A percentile compares a stretch with the other conserved stretches of the same genome.
phyloP scores from a whole-genome alignment of 2,797 vertebrate species.

The Sebastes flavidus region DNA sequence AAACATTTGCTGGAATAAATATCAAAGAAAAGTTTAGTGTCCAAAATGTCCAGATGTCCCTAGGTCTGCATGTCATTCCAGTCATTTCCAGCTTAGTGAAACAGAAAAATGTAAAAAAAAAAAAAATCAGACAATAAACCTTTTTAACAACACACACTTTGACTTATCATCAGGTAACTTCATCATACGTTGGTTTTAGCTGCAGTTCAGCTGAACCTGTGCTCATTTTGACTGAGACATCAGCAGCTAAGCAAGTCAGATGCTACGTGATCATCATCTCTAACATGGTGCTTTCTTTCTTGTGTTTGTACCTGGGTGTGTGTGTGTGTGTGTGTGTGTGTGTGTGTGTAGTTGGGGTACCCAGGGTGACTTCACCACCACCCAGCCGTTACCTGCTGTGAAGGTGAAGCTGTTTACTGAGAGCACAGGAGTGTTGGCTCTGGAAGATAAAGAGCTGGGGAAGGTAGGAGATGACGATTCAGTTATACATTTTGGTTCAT shows the following conservation, averaged over 20 bases:
- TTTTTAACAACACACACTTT: not conserved
- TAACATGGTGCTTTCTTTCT: not conserved
- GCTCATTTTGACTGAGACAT: not conserved
- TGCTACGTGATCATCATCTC: not conserved
- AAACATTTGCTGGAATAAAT: not conserved
- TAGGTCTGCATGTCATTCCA: not conserved
- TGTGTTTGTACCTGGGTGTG: not conserved
- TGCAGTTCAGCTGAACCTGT: not conserved
- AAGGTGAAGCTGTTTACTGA: slow-evolving; percentile 99
- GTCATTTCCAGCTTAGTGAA: not conserved
- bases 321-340: not conserved
- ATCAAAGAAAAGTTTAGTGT: not conserved
- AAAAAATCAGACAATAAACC: not conserved
- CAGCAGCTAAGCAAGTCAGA: not conserved
- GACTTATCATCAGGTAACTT: not conserved
- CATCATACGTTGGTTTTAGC: not conserved
- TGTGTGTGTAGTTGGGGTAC: slow-evolving; percentile 91
- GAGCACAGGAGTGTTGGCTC: slow-evolving; percentile 94
- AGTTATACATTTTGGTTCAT: not conserved
- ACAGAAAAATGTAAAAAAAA: not conserved
- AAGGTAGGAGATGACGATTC: slow-evolving; percentile 79
- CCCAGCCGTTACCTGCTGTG: slow-evolving; percentile 94
- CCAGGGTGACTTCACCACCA: slow-evolving; percentile 97
- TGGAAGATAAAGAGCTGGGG: slow-evolving; percentile 98
- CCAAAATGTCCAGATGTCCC: not conserved